These are phyloP conservation scores for Leptosomus discolor DNA, from an alignment of 2,113 vertebrate genomes.

Conservation along the genomic window DNA sequence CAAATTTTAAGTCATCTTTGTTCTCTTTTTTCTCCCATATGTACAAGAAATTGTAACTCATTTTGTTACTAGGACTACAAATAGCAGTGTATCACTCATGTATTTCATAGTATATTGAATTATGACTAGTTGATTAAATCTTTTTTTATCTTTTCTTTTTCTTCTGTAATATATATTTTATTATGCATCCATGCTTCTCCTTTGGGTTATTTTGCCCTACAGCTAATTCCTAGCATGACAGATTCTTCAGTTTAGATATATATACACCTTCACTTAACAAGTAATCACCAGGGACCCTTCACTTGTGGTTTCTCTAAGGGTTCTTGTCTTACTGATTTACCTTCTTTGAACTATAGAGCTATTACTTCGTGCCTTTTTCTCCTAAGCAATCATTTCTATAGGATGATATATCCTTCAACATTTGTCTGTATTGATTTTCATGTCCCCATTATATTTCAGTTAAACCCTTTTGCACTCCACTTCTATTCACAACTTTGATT, in stretches of 20 bases:
- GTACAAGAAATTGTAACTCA: neutral
- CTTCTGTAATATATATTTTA: neutral
- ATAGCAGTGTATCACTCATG: neutral
- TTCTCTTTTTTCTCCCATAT: neutral
- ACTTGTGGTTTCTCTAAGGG: neutral
- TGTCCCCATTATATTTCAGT: neutral
- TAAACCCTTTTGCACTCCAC: neutral
- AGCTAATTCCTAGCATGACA: neutral
- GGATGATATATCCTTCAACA: neutral
- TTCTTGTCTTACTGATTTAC: neutral
- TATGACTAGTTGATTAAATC: neutral
- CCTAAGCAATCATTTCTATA: neutral
- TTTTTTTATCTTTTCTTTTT: neutral
- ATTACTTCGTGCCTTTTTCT: neutral
- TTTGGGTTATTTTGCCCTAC: neutral
- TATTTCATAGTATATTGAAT: neutral
- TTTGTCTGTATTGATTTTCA: conserved; percentile 13
- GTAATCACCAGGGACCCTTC: neutral
- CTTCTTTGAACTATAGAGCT: neutral
- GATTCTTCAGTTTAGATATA: neutral
- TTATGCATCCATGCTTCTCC: neutral
- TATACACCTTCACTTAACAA: neutral
- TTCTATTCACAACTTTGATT: neutral
- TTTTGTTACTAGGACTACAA: neutral
- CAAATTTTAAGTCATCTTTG: neutral